phyloP scores from a whole-genome alignment of 2,888 invertebrate genomes.

The Argyresthia goedartella region DNA sequence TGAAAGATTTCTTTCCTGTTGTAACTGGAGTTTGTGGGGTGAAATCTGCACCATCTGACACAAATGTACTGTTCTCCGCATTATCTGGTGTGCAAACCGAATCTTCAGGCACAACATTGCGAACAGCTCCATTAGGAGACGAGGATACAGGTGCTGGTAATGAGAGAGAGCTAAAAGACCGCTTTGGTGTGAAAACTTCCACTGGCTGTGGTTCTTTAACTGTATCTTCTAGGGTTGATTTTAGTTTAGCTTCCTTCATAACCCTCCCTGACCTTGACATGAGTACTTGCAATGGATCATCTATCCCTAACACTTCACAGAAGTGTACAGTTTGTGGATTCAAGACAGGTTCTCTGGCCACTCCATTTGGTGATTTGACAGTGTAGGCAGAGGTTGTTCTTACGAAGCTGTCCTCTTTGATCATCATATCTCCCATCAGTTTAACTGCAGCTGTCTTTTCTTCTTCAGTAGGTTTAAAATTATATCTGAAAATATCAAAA shows the following conservation, averaged over 20 bases:
- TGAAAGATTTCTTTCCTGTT: conserved; percentile 38
- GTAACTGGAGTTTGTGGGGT: conserved; percentile 33
- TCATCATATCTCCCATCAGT: conserved; percentile 75
- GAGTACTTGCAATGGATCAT: conserved; percentile 82
- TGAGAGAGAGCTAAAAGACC: conserved; percentile 29
- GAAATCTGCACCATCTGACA: conserved; percentile 25
- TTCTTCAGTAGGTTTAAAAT: conserved; percentile 79
- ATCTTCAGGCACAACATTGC: conserved; percentile 1
- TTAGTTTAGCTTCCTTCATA: conserved; percentile 23
- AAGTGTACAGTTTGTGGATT: conserved; percentile 80
- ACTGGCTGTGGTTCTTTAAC: conserved; percentile 21
- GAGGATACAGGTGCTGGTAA: conserved; percentile 43
- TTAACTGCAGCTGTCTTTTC: conserved; percentile 76
- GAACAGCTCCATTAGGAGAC: neutral
- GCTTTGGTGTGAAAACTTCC: conserved; percentile 17
- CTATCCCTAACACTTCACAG: conserved; percentile 78
- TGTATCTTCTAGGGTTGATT: conserved; percentile 7
- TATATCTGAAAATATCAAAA: conserved; percentile 64
- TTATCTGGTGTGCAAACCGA: conserved; percentile 19
- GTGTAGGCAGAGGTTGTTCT: conserved; percentile 78
- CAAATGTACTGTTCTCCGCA: conserved; percentile 15
- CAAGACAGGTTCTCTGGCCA: conserved; percentile 62
- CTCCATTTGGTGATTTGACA: conserved; percentile 25
- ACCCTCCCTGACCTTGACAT: conserved; percentile 61
- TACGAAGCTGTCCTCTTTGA: conserved; percentile 82